Base-by-base conservation (phyloP, 2,113 vertebrate genomes). In the Ovis aries region DNA sequence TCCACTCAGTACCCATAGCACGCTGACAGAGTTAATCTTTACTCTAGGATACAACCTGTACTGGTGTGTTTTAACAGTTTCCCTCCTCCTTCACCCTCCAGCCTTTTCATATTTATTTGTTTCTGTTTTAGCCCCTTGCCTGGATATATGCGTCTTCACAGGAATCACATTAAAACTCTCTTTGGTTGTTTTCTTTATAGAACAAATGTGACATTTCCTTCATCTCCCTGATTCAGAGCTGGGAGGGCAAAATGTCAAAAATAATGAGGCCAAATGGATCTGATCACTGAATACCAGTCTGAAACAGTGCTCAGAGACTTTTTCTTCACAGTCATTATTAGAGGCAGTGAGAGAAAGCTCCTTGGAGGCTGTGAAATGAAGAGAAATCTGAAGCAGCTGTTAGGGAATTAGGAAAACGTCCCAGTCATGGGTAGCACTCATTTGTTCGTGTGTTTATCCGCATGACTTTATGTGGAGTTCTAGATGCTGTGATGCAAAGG, bases 151-250 rank as follows among this genome's bases (percentile, higher is more conserved):
- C 81, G 64, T 40, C 82, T 94, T 90, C 64, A 80, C 17, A 95
- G 33, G 36, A 74, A 96, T 74, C 67, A 96, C 84, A 90, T 95
- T 94, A 80, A 86, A 95, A 94, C 40, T 95, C 43, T 97, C 96
- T 96, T 88, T 78, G 55, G 33, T 88, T 85, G 48, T 92, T 96
- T 98, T 95, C 50, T 94, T 96, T 98, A 80, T 88, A 95, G 82
- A 97, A 96, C 33, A 96, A 95, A 96, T 95, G 57, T 82, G 92
- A 86, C 90, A 94, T 96, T 97, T 97, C 88, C 96, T 94, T 97
- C 52, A 86, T 92, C 67, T 98, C 48, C 45, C 88, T 94, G 85
- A 89, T 94, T 92, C 29, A 64, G 67, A 95, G 27, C 60, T 97
- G 94, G 81, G 57, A 97, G 85, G 91, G 92, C 45, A 95, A 95